These are phyloP conservation scores for Chunga burmeisteri DNA, from an alignment of 2,113 vertebrate species.

Conservation along the genomic window DNA sequence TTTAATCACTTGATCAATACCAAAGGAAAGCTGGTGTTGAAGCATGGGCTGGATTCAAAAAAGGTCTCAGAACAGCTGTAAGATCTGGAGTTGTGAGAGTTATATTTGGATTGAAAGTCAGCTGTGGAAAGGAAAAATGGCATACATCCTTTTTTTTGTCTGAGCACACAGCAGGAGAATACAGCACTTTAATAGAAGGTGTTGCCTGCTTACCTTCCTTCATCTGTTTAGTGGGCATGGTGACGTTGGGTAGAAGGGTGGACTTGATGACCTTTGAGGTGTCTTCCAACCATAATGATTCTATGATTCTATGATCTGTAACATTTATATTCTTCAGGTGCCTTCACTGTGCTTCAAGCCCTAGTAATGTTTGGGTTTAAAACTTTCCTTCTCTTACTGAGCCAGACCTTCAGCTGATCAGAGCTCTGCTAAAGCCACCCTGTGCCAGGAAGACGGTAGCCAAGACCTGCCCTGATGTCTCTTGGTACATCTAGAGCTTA, in stretches of 20 bases:
- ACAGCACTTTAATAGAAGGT: neutral
- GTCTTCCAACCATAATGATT: no score
- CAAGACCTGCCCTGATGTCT: neutral
- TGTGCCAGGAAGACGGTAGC: neutral
- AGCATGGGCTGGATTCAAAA: neutral
- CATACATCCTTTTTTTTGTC: neutral
- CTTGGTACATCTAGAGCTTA: neutral
- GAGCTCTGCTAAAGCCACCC: neutral
- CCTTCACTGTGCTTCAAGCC: neutral
- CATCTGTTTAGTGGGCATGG: no score
- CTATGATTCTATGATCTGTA: neutral
- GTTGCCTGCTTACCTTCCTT: neutral
- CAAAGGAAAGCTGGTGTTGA: neutral
- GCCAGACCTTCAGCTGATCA: neutral
- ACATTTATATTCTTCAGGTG: neutral
- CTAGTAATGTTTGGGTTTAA: neutral
- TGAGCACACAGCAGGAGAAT: fast-evolving
- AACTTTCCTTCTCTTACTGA: neutral
- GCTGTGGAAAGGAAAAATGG: slow-evolving; percentile 7
- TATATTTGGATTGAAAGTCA: slow-evolving; percentile 20
- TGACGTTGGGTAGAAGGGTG: no score
- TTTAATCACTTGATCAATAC: neutral
- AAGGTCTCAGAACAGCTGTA: neutral
- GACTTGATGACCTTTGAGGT: no score
- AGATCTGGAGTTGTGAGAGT: neutral